Evolutionary conservation across 2,113 vertebrate species (phyloP), one percentile per base, ranked within the genome.

Genomic region (Psilopsiagon aymara): DNA sequence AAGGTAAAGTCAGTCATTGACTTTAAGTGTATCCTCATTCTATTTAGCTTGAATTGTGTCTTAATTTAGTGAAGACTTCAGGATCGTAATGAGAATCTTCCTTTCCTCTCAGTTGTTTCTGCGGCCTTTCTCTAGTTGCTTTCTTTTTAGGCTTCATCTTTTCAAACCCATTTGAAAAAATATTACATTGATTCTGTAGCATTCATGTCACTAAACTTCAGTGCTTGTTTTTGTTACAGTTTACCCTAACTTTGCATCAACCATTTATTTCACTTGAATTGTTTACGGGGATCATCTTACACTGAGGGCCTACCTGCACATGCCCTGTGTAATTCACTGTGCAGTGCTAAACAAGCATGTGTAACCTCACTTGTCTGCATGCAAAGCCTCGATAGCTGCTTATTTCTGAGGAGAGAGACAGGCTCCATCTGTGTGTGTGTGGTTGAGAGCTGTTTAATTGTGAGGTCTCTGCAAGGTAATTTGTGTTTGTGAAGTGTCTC

Each of bases 241-340:
- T 62, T 35, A 55, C 29, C 6, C 3, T 57, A 23, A 24, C n/a
- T 91, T 66, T 81, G 13, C 76, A 8, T n/a, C 3, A 3, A 9
- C 23, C 7, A 4, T 62, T 73, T 69, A 19, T 60, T 85, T 83
- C 43, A 60, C 13, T 49, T 59, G 41, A 55, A 8, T 28, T 37
- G 9, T 78, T 81, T 39, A 9, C 4, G 39, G 55, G n/a, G 25
- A 51, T 5, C 6, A 0, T 78, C n/a, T 82, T 33, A 3, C 5
- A 7, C 20, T 2, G 7, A 70, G 67, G n/a, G 16, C 24, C 14
- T 64, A 1, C 13, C 29, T 62, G 7, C 23, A 49, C 27, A 4
- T 68, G 28, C 4, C 35, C 17, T 0, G 0, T 35, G 17, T 53
- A 24, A 46, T 47, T 57, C 57, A 14, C 28, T 25, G 6, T 27